Percentiles rank a stretch among this genome's conserved stretches.
Evolutionary conservation across 2,888 invertebrate genomes (phyloP).

Genomic region (Barypeithes pellucidus): DNA sequence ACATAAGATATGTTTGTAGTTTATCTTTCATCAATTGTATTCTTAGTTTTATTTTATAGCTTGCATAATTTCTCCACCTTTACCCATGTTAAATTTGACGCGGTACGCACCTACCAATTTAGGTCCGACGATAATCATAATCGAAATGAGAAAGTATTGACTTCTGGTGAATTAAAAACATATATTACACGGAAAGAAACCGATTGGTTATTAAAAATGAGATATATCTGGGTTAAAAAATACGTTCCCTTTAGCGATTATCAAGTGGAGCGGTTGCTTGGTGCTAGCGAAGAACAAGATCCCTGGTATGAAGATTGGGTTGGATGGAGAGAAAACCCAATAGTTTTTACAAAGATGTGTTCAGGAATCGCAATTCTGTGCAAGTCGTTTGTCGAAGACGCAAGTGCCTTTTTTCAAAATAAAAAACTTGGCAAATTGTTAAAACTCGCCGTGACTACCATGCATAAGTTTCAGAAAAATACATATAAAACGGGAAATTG

Average conservation of each 20-base stretch:
- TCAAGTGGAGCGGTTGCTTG: not conserved
- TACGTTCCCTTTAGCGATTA: not conserved
- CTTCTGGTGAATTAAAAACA: not conserved
- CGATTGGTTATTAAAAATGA: not conserved
- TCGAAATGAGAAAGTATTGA: not conserved
- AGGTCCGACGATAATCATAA: not conserved
- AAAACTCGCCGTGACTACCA: not conserved
- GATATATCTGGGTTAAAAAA: no score
- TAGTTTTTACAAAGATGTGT: not conserved
- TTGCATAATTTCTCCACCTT: conserved; percentile 1
- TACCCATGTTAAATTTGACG: not conserved
- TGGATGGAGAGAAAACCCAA: not conserved
- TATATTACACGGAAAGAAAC: not conserved
- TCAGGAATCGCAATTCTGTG: not conserved
- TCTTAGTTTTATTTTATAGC: not conserved
- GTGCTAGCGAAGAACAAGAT: not conserved
- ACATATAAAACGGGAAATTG: not conserved
- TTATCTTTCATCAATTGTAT: not conserved
- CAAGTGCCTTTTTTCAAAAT: not conserved
- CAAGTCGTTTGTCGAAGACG: not conserved
- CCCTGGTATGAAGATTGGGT: not conserved
- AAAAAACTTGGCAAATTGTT: not conserved
- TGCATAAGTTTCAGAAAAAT: not conserved
- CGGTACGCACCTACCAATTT: not conserved
- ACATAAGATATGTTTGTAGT: not conserved